Conservation (phyloP, 2,113 vertebrate species). For the Myiagra hebetior region DNA sequence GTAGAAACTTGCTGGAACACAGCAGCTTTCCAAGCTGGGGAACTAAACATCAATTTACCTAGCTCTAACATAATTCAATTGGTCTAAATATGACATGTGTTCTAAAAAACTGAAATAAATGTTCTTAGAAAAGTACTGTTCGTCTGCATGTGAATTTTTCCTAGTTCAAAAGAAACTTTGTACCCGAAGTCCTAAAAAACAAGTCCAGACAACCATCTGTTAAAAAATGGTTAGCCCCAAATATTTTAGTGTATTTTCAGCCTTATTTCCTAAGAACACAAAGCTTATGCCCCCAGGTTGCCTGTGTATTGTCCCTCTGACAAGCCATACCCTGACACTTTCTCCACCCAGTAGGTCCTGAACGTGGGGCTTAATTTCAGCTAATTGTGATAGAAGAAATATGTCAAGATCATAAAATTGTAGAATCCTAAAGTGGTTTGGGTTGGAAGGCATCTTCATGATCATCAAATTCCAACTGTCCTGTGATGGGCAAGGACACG, state of each 20-base stretch:
- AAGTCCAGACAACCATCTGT: neutral
- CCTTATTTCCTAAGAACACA: neutral
- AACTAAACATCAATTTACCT: neutral
- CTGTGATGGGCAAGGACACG: neutral
- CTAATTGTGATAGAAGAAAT: neutral
- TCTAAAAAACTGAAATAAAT: neutral
- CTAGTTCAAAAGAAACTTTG: neutral
- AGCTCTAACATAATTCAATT: neutral
- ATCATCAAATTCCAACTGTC: neutral
- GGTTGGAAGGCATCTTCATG: neutral
- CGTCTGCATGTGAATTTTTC: neutral
- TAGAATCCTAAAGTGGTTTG: neutral
- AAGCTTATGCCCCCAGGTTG: neutral
- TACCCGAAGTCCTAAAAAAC: neutral
- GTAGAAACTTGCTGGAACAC: neutral
- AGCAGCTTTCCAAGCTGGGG: neutral
- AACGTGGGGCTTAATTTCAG: neutral
- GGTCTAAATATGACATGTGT: neutral
- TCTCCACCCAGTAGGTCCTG: neutral
- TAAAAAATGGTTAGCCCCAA: neutral
- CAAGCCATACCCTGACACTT: neutral
- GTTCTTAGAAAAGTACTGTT: neutral
- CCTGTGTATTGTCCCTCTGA: neutral
- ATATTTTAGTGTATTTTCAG: neutral
- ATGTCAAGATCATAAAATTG: neutral